Base-by-base conservation (phyloP, 2,113 vertebrate species). In the Misgurnus anguillicaudatus region DNA sequence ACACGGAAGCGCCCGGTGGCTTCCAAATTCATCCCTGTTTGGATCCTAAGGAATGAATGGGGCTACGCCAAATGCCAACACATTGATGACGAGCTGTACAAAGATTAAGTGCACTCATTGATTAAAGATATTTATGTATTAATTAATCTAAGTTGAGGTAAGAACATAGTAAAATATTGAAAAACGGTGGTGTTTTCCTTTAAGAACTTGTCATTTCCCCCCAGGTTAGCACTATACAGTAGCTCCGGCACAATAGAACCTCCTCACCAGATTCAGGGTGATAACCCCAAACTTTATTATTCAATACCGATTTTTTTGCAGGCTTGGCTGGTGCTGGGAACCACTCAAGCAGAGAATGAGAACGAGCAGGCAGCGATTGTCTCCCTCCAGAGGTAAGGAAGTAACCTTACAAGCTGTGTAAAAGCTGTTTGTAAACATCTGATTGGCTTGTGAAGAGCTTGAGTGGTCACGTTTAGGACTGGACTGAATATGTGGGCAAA, bases 321-420 rank as follows among this genome's bases (percentile, higher is more conserved):
- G 98, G 98, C 98, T 8, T 99, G 98, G 98, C 97, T 98, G 87
- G 96, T 97, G 86, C 91, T 99, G 77, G 97, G 98, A 42, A 96
- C 95, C 84, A 97, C 97, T 57, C 98, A 99, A 83, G 98, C 98
- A 16, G 97, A 99, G 90, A 99, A 98, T 83, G 98, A 99, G 87
- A 98, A 98, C 1, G 98, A 99, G 84, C 98, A 98, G 82, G 95
- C 95, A 88, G 98, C 98, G 4, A 98, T 99, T 86, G 95, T 98
- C 79, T 97, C 97, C 89, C 97, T 99, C 88, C 98, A 99, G 92
- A 98, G 97, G 98, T 98, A 94, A 87, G 67, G 63, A 60, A 63
- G 86, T 67, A 87, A 84, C 78, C 83, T 63, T 86, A 83, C 84
- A 85, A 45, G 48, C 58, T 51, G 36, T 63, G 68, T 41, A 61